A percentile compares a stretch with the other conserved stretches of the same genome.
phyloP scores from a whole-genome alignment of 2,888 invertebrate species.

The Limnephilus auricula region DNA sequence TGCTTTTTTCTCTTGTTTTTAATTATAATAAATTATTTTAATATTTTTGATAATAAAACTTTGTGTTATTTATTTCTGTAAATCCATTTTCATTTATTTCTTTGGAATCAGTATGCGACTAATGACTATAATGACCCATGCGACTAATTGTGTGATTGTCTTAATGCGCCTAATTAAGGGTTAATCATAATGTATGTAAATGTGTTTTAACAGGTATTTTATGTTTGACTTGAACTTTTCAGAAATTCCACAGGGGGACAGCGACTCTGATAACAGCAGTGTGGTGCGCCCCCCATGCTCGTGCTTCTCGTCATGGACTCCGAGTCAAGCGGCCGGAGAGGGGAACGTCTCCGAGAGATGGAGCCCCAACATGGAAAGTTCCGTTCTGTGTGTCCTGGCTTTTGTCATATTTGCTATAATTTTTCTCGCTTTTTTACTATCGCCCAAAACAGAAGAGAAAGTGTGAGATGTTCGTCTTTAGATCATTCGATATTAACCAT shows the following conservation, averaged over 20 bases:
- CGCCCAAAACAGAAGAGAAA: accelerated
- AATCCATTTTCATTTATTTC: too few species aligned
- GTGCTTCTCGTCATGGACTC: background rate
- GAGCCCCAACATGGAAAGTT: background rate
- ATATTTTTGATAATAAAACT: too few species aligned
- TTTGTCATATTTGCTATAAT: background rate
- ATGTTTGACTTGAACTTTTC: background rate
- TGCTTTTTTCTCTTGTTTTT: too few species aligned
- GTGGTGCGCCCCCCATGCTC: background rate
- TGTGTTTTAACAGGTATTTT: too few species aligned
- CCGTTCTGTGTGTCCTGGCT: background rate
- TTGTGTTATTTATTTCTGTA: too few species aligned
- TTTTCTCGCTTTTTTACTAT: background rate
- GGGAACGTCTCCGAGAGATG: background rate
- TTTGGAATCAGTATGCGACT: too few species aligned
- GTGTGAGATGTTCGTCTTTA: background rate
- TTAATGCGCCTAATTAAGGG: too few species aligned
- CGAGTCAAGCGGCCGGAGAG: background rate
- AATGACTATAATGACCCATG: too few species aligned
- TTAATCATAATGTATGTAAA: too few species aligned
- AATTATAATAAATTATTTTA: too few species aligned
- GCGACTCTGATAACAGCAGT: background rate
- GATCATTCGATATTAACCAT: too few species aligned
- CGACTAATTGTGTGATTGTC: too few species aligned
- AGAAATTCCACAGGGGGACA: background rate